Base-by-base conservation (phyloP, 2,888 invertebrate genomes). In the Thera obeliscata region DNA sequence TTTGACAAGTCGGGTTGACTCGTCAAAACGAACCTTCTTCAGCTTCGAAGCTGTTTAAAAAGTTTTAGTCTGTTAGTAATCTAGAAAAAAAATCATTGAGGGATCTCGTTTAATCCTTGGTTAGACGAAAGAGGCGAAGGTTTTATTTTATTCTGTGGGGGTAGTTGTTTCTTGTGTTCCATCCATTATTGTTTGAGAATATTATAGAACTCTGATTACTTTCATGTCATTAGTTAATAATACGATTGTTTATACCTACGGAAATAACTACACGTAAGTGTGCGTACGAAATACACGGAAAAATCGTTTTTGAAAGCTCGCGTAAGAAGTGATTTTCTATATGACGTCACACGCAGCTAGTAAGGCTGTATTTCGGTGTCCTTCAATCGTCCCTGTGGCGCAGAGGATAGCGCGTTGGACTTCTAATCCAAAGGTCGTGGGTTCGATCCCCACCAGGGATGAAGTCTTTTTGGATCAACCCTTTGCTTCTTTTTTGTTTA, bases 341-440 rank as follows among this genome's bases (percentile, higher is more conserved):
- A 49, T 68, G 56, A 62, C 68, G 72, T 43, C 64, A 67, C 43
- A 43, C 43, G 22, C 35, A 8, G 5, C 6, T 61, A 55, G 55
- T 33, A 62, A 57, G 48, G 56, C 43, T 7, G 50, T 61, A 65
- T 71, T 69, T 66, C 58, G 58, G 12, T 2, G 1, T 35, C 1
- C 36, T 60, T 57, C 43, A 61, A 54, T 43, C 7, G 95, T 95
- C 95, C 95, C 95, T 95, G 94, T 95, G 95, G 95, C 95, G 95
- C 95, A 95, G 95, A 94, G 96, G 96, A 95, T 95, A 95, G 95
- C 95, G 95, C 95, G 95, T 95, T 95, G 95, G 95, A 96, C 96
- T 96, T 96, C 95, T 95, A 95, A 96, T 96, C 96, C 95, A 95
- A 95, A 95, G 96, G 95, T 95, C 96, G 95, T 95, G 95, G 95